These are phyloP conservation scores for Harmothoe impar DNA, from an alignment of 2,888 invertebrate genomes.

Conservation along the genomic window DNA sequence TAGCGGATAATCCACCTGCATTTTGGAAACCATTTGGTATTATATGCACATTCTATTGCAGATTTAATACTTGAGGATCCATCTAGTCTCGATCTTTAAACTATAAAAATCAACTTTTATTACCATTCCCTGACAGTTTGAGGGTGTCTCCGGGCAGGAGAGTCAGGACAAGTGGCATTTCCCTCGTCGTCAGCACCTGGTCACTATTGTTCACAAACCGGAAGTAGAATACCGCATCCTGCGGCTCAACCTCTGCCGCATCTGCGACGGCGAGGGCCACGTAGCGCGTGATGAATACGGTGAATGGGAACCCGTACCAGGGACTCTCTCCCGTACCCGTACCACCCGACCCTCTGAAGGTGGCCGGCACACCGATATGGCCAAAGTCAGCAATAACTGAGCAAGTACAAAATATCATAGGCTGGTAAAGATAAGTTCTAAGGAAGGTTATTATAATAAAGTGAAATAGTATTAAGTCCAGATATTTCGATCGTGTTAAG, in stretches of 20 bases:
- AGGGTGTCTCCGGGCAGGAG: background rate
- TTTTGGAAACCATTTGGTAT: too few species aligned
- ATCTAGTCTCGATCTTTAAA: too few species aligned
- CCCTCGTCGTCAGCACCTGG: background rate
- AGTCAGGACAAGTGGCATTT: background rate
- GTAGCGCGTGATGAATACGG: slow-evolving; percentile 10
- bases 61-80: too few species aligned
- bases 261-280: background rate
- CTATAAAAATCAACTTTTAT: too few species aligned
- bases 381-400: background rate
- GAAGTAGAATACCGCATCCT: background rate
- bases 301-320: slow-evolving; percentile 12
- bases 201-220: background rate
- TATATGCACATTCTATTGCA: too few species aligned
- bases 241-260: background rate
- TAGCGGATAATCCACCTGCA: too few species aligned
- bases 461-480: too few species aligned
- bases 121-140: background rate
- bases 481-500: too few species aligned
- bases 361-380: background rate
- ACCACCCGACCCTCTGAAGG: background rate
- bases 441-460: too few species aligned
- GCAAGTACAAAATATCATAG: too few species aligned
- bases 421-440: too few species aligned
- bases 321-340: background rate